Evolutionary conservation across 2,797 vertebrate species (phyloP).

Genomic region (Pelochelys cantorii): DNA sequence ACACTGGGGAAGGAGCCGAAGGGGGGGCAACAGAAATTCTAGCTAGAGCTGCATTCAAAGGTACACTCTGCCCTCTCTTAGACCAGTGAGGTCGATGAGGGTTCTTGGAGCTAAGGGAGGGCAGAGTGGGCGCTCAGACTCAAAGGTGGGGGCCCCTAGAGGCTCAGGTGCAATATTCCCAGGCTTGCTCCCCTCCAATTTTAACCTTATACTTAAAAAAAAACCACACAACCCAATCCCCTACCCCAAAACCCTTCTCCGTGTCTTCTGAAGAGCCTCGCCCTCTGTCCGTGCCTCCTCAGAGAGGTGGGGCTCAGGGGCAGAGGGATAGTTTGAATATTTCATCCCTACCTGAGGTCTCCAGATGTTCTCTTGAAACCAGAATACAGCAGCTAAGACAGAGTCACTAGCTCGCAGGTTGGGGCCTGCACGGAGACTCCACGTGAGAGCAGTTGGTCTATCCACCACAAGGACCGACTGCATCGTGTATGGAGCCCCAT

Average conservation of each 20-base stretch:
- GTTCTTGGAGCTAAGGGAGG: not conserved
- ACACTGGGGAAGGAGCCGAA: too few relatives aligned
- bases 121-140: not conserved
- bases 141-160: not conserved
- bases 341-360: not conserved
- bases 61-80: not conserved
- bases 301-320: not conserved
- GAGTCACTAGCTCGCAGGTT: not conserved
- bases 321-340: not conserved
- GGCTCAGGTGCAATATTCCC: accelerated
- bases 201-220: not conserved
- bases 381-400: not conserved
- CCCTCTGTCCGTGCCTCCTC: not conserved
- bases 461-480: not conserved
- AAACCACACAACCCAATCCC: not conserved
- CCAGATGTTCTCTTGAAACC: accelerated
- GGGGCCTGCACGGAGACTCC: not conserved
- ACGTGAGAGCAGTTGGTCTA: not conserved
- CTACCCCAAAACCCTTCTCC: not conserved
- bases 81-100: not conserved
- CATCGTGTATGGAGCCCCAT: not conserved
- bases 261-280: not conserved
- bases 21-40: not conserved
- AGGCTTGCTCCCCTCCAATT: not conserved
- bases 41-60: not conserved